Evolutionary conservation across 2,888 invertebrate species (phyloP), one percentile per base, ranked within the genome.

Genomic region (Agriopis leucophaearia): DNA sequence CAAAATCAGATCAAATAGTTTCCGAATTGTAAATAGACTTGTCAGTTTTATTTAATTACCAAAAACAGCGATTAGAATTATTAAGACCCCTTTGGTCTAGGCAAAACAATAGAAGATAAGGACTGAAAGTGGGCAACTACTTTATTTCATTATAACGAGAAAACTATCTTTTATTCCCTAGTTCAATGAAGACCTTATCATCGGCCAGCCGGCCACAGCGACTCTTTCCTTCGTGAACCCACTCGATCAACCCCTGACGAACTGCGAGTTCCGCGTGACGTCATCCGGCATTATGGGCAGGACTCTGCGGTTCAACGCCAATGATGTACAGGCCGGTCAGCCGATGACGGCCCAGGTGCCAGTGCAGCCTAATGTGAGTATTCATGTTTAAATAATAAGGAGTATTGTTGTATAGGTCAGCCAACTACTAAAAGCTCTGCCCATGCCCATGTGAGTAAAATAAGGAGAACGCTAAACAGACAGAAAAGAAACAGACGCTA

Each of bases 171-270:
- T 52, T 35, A 47, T 9, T 40, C 50, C 86, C 10, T 87, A 97
- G 96, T 94, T 96, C 77, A 94, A 95, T 67, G 94, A 94, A n/a
- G 95, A 95, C 75, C 92, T 96, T 3, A 85, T 94, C 8, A 86
- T 96, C 10, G 95, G 94, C 4, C 89, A 94, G 81, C 92, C 95
- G 7, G 84, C 94, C 4, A 88, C 90, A 0, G 94, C 95, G 0
- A 91, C 90, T 0, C 89, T 96, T 15, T 94, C 95, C 3, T 96
- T 97, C 81, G 92, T 88, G 55, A 97, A 97, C 88, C 97, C 97
- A 0, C 84, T 97, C 74, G 95, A 96, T 64, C 92, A 88, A 16
- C 74, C 84, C 0, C 88, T 97, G 55, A 96, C 96, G 0, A 92
- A 95, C 9, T 96, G 97, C 82, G 95, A 95, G 81, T 96, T 97